Conservation (phyloP, 2,797 vertebrate genomes). For the Neoniphon sammara region DNA sequence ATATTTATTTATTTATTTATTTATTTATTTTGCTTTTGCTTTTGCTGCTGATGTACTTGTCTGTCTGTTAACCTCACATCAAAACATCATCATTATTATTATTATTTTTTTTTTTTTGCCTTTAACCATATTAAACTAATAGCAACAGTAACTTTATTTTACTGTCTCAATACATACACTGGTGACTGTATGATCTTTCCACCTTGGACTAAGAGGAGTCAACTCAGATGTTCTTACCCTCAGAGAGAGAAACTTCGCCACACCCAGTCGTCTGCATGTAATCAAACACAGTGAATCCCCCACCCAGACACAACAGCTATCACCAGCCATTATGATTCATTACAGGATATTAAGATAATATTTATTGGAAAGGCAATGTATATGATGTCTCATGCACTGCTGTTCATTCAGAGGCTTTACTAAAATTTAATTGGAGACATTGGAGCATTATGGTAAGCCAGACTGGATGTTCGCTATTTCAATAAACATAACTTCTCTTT, state of each 20-base stretch:
- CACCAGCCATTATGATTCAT: slow-evolving; percentile 4
- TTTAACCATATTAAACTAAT: too few species aligned
- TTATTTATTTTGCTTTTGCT: too few species aligned
- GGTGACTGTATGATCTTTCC: too few species aligned
- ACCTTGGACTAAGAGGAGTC: too few species aligned
- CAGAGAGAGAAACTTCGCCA: not conserved
- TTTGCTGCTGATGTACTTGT: too few species aligned
- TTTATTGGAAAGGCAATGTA: not conserved
- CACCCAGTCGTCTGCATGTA: too few species aligned
- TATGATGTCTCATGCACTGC: not conserved
- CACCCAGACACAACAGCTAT: not conserved
- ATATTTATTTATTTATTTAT: too few species aligned
- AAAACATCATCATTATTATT: too few species aligned
- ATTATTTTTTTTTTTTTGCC: too few species aligned
- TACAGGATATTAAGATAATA: not conserved
- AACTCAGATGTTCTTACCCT: not conserved
- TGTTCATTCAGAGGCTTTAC: not conserved
- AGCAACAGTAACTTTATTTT: too few species aligned
- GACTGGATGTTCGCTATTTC: slow-evolving; percentile 1
- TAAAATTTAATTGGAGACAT: not conserved
- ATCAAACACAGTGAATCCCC: not conserved
- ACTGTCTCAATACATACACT: too few species aligned
- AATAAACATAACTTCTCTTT: not conserved
- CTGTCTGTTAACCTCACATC: too few species aligned
- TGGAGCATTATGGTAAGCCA: not conserved